These are phyloP conservation scores for Menura novaehollandiae DNA, from an alignment of 2,113 vertebrate genomes.

Conservation along the genomic window DNA sequence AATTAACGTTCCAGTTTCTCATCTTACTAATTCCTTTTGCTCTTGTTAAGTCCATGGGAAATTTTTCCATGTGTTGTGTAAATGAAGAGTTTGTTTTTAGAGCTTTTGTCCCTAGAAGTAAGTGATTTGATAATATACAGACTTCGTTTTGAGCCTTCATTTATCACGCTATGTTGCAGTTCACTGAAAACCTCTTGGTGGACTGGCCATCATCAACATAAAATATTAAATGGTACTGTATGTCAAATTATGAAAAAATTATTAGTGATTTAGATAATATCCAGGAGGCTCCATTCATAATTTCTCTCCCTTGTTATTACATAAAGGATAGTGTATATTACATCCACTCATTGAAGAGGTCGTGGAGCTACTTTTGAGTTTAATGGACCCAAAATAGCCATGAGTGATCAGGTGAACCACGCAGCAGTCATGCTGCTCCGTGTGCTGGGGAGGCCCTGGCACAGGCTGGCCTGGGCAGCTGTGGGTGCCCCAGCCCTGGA, in stretches of 20 bases:
- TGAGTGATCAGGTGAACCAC: not conserved
- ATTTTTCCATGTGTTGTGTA: not conserved
- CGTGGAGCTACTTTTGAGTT: not conserved
- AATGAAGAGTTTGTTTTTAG: not conserved
- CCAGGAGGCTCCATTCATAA: not conserved
- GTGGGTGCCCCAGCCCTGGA: not conserved
- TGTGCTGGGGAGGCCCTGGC: not conserved
- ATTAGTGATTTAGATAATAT: not conserved
- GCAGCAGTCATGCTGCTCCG: too few species aligned
- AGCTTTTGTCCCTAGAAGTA: not conserved
- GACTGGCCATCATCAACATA: not conserved
- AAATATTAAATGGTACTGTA: not conserved
- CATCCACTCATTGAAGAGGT: accelerated
- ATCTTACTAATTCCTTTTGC: not conserved
- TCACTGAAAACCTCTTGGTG: not conserved
- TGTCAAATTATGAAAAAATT: not conserved
- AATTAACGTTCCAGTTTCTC: not conserved
- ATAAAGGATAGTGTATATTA: not conserved
- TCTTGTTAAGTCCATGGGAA: not conserved
- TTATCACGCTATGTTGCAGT: not conserved
- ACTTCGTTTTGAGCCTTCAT: not conserved
- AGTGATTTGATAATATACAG: not conserved
- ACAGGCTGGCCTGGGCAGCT: not conserved
- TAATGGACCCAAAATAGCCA: not conserved
- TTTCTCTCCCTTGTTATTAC: not conserved